phyloP scores from a whole-genome alignment of 2,888 invertebrate species.

The Lypha dubia region DNA sequence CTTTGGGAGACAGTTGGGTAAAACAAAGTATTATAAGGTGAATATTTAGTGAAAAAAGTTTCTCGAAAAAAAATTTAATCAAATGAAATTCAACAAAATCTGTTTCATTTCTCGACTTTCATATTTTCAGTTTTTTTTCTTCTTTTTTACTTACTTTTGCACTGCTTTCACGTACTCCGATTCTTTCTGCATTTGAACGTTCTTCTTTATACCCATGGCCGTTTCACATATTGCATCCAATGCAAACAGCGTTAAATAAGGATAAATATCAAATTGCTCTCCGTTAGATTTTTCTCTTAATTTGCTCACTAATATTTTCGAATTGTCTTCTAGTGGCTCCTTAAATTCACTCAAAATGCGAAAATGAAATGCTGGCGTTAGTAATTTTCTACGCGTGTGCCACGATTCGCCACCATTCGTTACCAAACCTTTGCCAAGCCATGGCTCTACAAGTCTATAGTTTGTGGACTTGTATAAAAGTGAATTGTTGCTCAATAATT shows the following conservation, averaged over 20 bases:
- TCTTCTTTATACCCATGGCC: slow-evolving; percentile 91
- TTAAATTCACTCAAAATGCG: slow-evolving; percentile 90
- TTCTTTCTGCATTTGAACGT: slow-evolving; percentile 88
- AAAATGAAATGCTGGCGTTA: slow-evolving; percentile 92
- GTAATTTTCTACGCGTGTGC: slow-evolving; percentile 88
- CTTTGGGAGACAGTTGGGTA: no score
- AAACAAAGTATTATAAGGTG: no score
- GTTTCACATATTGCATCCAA: slow-evolving; percentile 85
- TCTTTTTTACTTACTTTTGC: slow-evolving; percentile 85
- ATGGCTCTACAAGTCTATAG: slow-evolving; percentile 78
- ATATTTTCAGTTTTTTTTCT: not conserved
- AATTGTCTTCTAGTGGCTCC: slow-evolving; percentile 88
- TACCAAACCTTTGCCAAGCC: slow-evolving; percentile 81
- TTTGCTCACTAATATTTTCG: slow-evolving; percentile 84
- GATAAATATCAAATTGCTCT: slow-evolving; percentile 85
- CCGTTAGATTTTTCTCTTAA: slow-evolving; percentile 82
- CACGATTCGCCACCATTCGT: slow-evolving; percentile 85
- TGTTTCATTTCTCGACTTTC: not conserved
- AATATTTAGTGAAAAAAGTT: no score
- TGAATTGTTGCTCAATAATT: slow-evolving; percentile 78
- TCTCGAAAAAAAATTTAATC: no score
- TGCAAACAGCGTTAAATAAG: slow-evolving; percentile 84
- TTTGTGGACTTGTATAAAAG: slow-evolving; percentile 78
- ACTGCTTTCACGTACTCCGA: slow-evolving; percentile 90
- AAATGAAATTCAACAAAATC: no score